Percentiles rank a stretch among this genome's conserved stretches.
These are phyloP conservation scores for Brachirus orientalis DNA, from an alignment of 2,113 vertebrate genomes.

Conservation along the genomic window DNA sequence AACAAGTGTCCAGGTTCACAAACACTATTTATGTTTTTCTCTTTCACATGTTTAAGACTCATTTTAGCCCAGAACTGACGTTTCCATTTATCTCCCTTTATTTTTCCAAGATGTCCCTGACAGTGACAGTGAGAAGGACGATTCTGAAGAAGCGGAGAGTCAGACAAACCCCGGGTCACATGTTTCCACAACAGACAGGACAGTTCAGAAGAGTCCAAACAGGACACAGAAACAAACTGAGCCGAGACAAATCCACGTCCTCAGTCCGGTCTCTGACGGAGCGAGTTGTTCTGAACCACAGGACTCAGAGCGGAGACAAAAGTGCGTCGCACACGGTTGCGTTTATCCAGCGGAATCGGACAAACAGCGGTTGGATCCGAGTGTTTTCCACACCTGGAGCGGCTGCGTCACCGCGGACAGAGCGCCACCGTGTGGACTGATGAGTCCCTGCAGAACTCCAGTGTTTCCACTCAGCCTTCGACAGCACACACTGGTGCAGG, in stretches of 20 bases:
- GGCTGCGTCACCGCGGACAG: conserved; percentile 77
- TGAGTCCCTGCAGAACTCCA: conserved; percentile 74
- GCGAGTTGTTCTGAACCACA: conserved; percentile 67
- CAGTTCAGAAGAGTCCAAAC: conserved; percentile 52
- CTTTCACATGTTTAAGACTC: background rate
- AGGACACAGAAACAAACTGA: conserved; percentile 75
- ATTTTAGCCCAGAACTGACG: background rate
- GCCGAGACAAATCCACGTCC: conserved; percentile 73
- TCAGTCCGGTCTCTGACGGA: conserved; percentile 72
- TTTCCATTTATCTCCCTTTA: background rate
- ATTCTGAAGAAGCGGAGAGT: conserved; percentile 69
- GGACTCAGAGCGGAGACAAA: conserved; percentile 78
- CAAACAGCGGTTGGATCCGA: conserved; percentile 79
- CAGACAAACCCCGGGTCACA: conserved; percentile 68
- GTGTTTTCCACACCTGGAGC: conserved; percentile 85
- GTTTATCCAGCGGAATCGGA: conserved; percentile 80
- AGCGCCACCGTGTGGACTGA: conserved; percentile 76
- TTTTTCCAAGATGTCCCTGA: conserved; percentile 73
- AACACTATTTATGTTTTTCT: too few species aligned
- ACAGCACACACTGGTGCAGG: conserved; percentile 88
- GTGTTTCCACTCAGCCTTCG: conserved; percentile 86
- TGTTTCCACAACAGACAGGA: conserved; percentile 58
- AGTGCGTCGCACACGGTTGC: conserved; percentile 78
- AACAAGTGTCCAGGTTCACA: conserved; percentile 54
- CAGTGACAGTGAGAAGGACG: conserved; percentile 84